Evolutionary conservation across 2,888 invertebrate genomes (phyloP).

Genomic region (Agriopis aurantiaria): DNA sequence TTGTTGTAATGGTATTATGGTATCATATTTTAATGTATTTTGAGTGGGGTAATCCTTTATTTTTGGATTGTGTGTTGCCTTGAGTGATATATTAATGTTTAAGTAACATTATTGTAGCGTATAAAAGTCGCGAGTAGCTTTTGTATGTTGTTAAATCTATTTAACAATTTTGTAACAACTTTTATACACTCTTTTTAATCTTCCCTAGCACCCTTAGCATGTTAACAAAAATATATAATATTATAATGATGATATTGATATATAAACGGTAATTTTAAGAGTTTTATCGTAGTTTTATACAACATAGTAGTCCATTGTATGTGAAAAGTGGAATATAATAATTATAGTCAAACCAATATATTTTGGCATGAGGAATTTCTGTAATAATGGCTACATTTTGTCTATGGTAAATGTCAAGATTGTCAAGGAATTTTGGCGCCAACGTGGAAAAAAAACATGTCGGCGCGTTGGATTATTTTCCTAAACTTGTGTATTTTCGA

Average conservation of each 20-base stretch:
- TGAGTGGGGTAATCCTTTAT: conserved; percentile 66
- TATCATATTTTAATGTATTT: conserved; percentile 63
- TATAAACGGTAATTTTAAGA: conserved; percentile 36
- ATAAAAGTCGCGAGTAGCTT: conserved; percentile 79
- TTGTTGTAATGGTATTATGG: conserved; percentile 40
- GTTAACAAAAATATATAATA: conserved; percentile 53
- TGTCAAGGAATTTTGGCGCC: too few relatives aligned
- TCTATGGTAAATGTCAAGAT: too few relatives aligned
- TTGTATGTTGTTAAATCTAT: conserved; percentile 85
- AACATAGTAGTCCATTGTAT: conserved; percentile 40
- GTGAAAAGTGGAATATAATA: conserved; percentile 21
- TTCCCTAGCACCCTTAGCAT: conserved; percentile 83
- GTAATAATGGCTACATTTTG: too few relatives aligned
- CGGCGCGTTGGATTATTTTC: too few relatives aligned
- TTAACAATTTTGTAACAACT: conserved; percentile 83
- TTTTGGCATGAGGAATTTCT: too few relatives aligned
- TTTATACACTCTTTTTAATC: conserved; percentile 86
- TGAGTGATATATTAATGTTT: conserved; percentile 76
- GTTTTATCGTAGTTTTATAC: conserved; percentile 45
- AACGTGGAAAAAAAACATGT: too few relatives aligned
- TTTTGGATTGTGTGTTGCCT: conserved; percentile 71
- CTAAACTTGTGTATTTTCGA: too few relatives aligned
- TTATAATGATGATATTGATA: conserved; percentile 27
- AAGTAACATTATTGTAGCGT: conserved; percentile 74
- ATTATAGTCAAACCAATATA: too few relatives aligned